Percentiles rank a stretch among this genome's conserved stretches.
phyloP scores from a whole-genome alignment of 92 coral and sea anemone species.

The Heteractis magnifica region DNA sequence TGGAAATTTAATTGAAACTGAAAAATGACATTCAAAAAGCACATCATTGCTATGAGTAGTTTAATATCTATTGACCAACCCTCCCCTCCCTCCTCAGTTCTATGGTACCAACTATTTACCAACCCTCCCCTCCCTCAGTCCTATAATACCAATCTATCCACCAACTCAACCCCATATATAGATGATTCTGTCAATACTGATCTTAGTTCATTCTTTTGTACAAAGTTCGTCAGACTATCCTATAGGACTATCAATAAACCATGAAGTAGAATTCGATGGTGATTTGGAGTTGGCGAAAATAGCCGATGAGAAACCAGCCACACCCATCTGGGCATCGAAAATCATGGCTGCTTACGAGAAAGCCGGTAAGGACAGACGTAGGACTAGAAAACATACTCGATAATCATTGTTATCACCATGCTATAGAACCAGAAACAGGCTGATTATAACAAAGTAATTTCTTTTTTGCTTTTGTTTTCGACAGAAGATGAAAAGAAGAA shows the following conservation, averaged over 20 bases:
- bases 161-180: not conserved
- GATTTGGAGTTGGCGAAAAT: conserved; percentile 75
- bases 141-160: not conserved
- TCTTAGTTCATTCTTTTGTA: not conserved
- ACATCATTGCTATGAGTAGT: too few relatives aligned
- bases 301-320: conserved; percentile 62
- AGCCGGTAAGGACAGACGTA: conserved; percentile 49
- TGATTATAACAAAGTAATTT: not conserved
- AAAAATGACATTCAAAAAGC: too few relatives aligned
- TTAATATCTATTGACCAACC: not conserved
- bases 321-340: conserved; percentile 75
- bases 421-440: not conserved
- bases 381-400: not conserved
- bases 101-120: too few relatives aligned
- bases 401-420: not conserved
- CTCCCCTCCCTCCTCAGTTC: not conserved
- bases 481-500: conserved; percentile 30
- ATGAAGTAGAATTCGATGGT: conserved; percentile 92
- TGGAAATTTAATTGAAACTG: too few relatives aligned
- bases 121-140: too few relatives aligned
- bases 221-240: conserved; percentile 10
- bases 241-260: conserved; percentile 58
- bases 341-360: conserved; percentile 66
- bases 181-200: not conserved
- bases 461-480: not conserved